Evolutionary conservation across 2,888 invertebrate species (phyloP).

Genomic region (Melolontha melolontha): DNA sequence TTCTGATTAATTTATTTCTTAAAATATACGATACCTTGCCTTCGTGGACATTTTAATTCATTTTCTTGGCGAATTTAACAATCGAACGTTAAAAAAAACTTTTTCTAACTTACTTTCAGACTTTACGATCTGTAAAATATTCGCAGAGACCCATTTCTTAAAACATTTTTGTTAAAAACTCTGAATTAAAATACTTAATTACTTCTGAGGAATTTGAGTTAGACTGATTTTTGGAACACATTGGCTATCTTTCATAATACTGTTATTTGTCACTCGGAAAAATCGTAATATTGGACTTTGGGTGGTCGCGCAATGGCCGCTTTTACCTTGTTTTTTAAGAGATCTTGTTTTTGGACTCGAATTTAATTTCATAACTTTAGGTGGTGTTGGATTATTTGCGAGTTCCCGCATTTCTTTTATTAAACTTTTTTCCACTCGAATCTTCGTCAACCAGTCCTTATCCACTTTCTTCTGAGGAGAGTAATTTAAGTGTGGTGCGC

Average conservation of each 20-base stretch:
- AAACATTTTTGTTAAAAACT: too few species aligned
- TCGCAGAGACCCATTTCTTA: too few species aligned
- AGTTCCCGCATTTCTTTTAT: slow-evolving; percentile 56
- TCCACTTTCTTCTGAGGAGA: slow-evolving; percentile 78
- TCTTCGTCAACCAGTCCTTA: slow-evolving; percentile 79
- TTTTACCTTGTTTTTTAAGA: slow-evolving; percentile 32
- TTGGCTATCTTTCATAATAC: slow-evolving; percentile 42
- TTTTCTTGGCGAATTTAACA: too few species aligned
- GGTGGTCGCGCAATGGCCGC: slow-evolving; percentile 28
- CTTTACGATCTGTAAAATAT: neutral
- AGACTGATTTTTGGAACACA: slow-evolving; percentile 38
- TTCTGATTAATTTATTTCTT: too few species aligned
- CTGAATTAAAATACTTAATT: neutral
- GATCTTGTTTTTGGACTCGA: slow-evolving; percentile 39
- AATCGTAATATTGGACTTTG: slow-evolving; percentile 51
- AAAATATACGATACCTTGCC: too few species aligned
- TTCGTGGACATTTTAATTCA: too few species aligned
- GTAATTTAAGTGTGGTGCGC: slow-evolving; percentile 80
- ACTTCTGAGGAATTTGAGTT: slow-evolving; percentile 15
- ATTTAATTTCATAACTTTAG: slow-evolving; percentile 56
- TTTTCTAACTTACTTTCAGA: too few species aligned
- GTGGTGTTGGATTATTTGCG: slow-evolving; percentile 51
- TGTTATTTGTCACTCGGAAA: slow-evolving; percentile 52
- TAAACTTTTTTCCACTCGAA: slow-evolving; percentile 69
- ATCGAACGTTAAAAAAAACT: too few species aligned